Percentiles rank a stretch among this genome's conserved stretches.
These are phyloP conservation scores for Caenorhabditis afra DNA, from an alignment of 2,888 invertebrate species.

Conservation along the genomic window DNA sequence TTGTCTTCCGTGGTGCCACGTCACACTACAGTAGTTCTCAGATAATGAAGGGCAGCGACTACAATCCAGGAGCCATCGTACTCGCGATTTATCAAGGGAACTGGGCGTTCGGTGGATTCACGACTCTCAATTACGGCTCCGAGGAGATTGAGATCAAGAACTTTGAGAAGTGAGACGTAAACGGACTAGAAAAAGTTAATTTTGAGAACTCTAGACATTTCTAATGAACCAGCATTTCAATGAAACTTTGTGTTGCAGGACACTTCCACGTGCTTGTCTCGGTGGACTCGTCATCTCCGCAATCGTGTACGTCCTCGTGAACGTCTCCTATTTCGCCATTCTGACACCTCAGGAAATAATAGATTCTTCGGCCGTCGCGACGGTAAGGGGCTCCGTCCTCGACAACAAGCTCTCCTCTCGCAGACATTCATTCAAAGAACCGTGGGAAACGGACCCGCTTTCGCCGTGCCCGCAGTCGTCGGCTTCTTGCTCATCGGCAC, in stretches of 20 bases:
- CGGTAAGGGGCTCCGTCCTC: constrained; percentile 58
- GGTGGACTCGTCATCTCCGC: constrained; percentile 64
- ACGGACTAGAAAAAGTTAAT: too few relatives aligned
- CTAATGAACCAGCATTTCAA: too few relatives aligned
- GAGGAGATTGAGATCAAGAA: constrained; percentile 67
- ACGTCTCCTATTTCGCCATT: constrained; percentile 65
- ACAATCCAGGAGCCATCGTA: constrained; percentile 57
- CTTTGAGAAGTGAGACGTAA: constrained; percentile 59
- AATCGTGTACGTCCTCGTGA: constrained; percentile 62
- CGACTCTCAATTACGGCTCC: constrained; percentile 69
- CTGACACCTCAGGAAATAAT: constrained; percentile 63
- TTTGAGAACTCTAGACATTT: constrained; percentile 7
- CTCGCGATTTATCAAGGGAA: constrained; percentile 68
- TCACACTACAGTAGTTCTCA: constrained; percentile 50
- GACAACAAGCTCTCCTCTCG: constrained; percentile 14
- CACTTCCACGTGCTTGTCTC: constrained; percentile 61
- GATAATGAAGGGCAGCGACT: constrained; percentile 59
- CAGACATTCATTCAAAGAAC: constrained; percentile 66
- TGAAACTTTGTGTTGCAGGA: constrained; percentile 41
- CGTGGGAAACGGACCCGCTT: constrained; percentile 61
- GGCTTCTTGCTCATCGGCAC: constrained; percentile 68
- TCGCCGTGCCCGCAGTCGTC: constrained; percentile 66
- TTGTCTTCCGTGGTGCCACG: constrained; percentile 64
- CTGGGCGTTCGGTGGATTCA: constrained; percentile 70
- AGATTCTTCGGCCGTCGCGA: constrained; percentile 66